These are phyloP conservation scores for Anguilla japonica DNA, from an alignment of 2,113 vertebrate species.

Conservation along the genomic window DNA sequence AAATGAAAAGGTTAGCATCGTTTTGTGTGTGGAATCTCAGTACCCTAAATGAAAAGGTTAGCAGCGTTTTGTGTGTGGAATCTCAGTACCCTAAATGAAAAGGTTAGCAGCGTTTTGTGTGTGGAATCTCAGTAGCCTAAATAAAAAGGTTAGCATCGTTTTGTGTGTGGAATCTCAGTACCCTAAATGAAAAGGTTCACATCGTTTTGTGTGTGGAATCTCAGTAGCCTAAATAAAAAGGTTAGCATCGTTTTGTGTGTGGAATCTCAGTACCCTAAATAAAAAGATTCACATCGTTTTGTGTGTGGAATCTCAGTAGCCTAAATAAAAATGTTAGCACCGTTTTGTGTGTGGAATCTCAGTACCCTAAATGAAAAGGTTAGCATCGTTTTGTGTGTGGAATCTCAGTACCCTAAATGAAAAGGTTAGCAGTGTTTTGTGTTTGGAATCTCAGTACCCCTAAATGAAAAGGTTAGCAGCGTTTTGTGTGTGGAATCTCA, in stretches of 20 bases:
- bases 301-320: neutral
- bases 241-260: neutral
- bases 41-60: neutral
- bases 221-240: neutral
- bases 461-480: too few relatives aligned
- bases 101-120: neutral
- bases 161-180: neutral
- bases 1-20: neutral
- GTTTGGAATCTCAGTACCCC: too few relatives aligned
- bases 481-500: too few relatives aligned
- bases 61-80: neutral
- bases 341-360: neutral
- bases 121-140: neutral
- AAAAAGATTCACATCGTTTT: neutral
- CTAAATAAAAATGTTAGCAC: neutral
- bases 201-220: neutral
- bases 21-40: neutral
- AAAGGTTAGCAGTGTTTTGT: neutral
- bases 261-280: neutral
- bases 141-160: neutral
- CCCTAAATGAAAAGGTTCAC: neutral
- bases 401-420: neutral
- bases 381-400: neutral
- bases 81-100: neutral
- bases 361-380: neutral